Percentiles rank a stretch among this genome's conserved stretches.
phyloP scores from a whole-genome alignment of 1,140 invertebrate species.

The Odontomachus brunneus region DNA sequence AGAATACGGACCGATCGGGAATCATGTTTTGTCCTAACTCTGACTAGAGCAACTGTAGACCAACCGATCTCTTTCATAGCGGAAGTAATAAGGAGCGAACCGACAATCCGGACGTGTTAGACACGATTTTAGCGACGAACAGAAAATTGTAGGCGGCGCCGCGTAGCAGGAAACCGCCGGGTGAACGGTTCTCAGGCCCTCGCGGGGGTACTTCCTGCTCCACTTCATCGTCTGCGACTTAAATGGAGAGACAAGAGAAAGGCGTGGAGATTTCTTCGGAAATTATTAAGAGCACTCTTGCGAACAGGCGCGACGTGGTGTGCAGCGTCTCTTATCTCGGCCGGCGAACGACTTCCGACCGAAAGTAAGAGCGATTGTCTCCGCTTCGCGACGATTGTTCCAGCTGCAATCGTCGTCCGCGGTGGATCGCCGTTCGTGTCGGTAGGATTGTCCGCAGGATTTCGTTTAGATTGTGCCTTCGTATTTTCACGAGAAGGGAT shows the following conservation, averaged over 20 bases:
- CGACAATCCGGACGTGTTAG: slow-evolving; percentile 38
- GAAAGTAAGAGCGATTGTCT: slow-evolving; percentile 56
- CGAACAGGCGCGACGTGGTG: slow-evolving; percentile 22
- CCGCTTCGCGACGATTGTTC: slow-evolving; percentile 39
- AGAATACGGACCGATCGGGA: too few relatives aligned
- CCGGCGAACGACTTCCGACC: slow-evolving; percentile 44
- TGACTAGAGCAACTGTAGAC: too few relatives aligned
- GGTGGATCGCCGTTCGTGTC: neutral
- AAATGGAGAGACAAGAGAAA: slow-evolving; percentile 72
- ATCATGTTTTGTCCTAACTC: too few relatives aligned
- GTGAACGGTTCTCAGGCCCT: slow-evolving; percentile 69
- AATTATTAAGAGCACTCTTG: slow-evolving; percentile 66
- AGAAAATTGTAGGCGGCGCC: slow-evolving; percentile 66
- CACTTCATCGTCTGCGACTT: slow-evolving; percentile 69
- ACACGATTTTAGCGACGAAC: slow-evolving; percentile 49
- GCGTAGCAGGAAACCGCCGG: slow-evolving; percentile 66
- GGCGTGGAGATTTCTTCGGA: slow-evolving; percentile 72
- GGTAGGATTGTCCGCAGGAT: neutral
- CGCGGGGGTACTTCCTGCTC: slow-evolving; percentile 68
- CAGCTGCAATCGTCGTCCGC: neutral
- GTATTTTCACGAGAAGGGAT: too few relatives aligned
- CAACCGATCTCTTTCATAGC: slow-evolving; percentile 7
- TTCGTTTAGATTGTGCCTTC: too few relatives aligned
- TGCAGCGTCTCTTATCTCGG: slow-evolving; percentile 50
- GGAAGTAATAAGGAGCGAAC: slow-evolving; percentile 21